A percentile compares a stretch with the other conserved stretches of the same genome.
These are phyloP conservation scores for Grammomys surdaster DNA, from an alignment of 2,113 vertebrate genomes.

Conservation along the genomic window DNA sequence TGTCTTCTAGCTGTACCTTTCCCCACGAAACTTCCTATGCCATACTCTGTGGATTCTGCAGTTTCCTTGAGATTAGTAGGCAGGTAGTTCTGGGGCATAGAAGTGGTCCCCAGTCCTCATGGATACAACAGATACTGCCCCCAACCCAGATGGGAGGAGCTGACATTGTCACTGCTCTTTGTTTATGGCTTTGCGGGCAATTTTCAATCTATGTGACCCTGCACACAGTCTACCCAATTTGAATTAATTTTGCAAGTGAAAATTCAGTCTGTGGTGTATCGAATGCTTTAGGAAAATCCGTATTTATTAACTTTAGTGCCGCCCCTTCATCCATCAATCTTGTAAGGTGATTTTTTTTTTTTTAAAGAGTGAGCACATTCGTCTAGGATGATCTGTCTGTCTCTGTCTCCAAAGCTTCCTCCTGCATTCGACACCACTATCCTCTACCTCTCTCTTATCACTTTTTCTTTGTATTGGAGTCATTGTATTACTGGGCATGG, in stretches of 20 bases:
- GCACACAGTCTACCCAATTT: slow-evolving; percentile 81
- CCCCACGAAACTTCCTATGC: not conserved
- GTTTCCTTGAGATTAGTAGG: slow-evolving; percentile 2
- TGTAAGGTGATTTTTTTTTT: slow-evolving; percentile 52
- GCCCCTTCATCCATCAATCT: slow-evolving; percentile 79
- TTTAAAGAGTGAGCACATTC: slow-evolving; percentile 80
- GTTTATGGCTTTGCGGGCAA: slow-evolving; percentile 75
- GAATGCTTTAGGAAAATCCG: slow-evolving; percentile 78
- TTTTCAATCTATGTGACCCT: slow-evolving; percentile 81
- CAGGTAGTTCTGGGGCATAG: slow-evolving; percentile 7
- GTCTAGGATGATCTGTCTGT: slow-evolving; percentile 76
- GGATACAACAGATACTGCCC: slow-evolving; percentile 11
- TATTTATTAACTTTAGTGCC: slow-evolving; percentile 76
- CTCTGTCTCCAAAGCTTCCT: slow-evolving; percentile 68
- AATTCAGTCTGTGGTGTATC: slow-evolving; percentile 81
- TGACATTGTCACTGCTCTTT: slow-evolving; percentile 71
- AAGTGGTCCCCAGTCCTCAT: slow-evolving; percentile 13
- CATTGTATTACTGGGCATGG: slow-evolving; percentile 41
- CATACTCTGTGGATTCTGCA: slow-evolving; percentile 40
- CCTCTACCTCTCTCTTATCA: slow-evolving; percentile 42
- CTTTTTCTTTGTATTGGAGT: slow-evolving; percentile 57
- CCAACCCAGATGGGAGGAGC: slow-evolving; percentile 49
- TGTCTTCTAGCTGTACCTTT: not conserved
- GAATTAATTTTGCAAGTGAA: slow-evolving; percentile 81
- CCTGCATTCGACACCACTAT: slow-evolving; percentile 5